Percentiles rank a stretch among this genome's conserved stretches.
phyloP scores from a whole-genome alignment of 2,888 invertebrate species.

The Bombylius discolor region DNA sequence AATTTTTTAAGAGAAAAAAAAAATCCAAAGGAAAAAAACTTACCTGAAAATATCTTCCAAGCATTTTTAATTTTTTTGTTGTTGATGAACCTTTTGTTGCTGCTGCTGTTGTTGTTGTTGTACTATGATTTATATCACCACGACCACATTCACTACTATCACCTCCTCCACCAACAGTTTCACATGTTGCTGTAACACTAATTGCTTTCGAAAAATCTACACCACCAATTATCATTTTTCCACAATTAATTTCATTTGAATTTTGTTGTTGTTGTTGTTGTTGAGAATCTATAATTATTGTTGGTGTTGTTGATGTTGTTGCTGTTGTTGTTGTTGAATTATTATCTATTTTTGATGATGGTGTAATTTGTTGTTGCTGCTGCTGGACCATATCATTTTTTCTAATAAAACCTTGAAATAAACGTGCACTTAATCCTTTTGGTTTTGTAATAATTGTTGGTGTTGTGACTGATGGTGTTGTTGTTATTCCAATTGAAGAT shows the following conservation, averaged over 20 bases:
- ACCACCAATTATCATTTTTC: constrained; percentile 19
- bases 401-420: constrained; percentile 16
- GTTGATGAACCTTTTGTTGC: constrained; percentile 27
- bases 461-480: constrained; percentile 14
- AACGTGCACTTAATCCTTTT: constrained; percentile 17
- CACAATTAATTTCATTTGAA: not conserved
- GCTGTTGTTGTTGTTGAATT: constrained; percentile 11
- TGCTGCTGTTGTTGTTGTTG: constrained; percentile 6
- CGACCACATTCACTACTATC: no score
- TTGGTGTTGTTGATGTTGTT: constrained; percentile 11
- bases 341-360: constrained; percentile 14
- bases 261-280: constrained; percentile 12
- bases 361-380: not conserved
- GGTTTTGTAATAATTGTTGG: constrained; percentile 9
- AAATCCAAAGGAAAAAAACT: constrained; percentile 18
- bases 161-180: no score
- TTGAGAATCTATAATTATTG: no score
- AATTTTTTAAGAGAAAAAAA: not conserved
- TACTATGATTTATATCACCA: not conserved
- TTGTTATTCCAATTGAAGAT: constrained; percentile 26
- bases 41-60: constrained; percentile 56
- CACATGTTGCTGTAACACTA: constrained; percentile 27
- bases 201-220: constrained; percentile 34
- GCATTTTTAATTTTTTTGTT: constrained; percentile 45
- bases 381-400: constrained; percentile 4